These are phyloP conservation scores for Rissa tridactyla DNA, from an alignment of 2,113 vertebrate species.

Conservation along the genomic window DNA sequence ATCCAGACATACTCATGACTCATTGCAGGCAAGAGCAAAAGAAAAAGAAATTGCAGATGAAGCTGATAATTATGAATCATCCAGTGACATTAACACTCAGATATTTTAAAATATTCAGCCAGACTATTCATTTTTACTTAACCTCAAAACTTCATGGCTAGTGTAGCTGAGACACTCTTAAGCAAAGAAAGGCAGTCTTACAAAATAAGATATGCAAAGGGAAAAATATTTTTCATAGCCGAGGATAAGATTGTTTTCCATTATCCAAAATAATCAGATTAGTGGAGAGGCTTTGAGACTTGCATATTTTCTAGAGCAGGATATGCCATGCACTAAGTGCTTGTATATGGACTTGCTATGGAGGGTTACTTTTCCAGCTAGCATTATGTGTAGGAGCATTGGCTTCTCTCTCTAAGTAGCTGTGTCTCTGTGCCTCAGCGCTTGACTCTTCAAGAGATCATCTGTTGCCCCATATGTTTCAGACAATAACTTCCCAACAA, in stretches of 20 bases:
- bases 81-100: neutral
- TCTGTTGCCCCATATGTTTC: neutral
- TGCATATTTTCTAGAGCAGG: neutral
- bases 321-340: neutral
- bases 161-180: neutral
- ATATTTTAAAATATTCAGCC: constrained; percentile 6
- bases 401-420: neutral
- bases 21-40: neutral
- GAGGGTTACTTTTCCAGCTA: neutral
- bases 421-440: neutral
- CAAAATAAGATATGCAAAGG: neutral
- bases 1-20: constrained; percentile 12
- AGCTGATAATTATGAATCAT: constrained; percentile 31
- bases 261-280: neutral
- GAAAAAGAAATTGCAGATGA: neutral
- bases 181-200: neutral
- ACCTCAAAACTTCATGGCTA: neutral
- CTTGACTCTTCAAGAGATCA: neutral
- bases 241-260: neutral
- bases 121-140: neutral
- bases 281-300: neutral
- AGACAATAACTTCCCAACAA: neutral
- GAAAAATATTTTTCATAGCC: neutral
- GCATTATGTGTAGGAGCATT: neutral
- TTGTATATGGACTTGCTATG: neutral